Conservation (phyloP, 2,113 vertebrate genomes). For the Pterocles burchelli region DNA sequence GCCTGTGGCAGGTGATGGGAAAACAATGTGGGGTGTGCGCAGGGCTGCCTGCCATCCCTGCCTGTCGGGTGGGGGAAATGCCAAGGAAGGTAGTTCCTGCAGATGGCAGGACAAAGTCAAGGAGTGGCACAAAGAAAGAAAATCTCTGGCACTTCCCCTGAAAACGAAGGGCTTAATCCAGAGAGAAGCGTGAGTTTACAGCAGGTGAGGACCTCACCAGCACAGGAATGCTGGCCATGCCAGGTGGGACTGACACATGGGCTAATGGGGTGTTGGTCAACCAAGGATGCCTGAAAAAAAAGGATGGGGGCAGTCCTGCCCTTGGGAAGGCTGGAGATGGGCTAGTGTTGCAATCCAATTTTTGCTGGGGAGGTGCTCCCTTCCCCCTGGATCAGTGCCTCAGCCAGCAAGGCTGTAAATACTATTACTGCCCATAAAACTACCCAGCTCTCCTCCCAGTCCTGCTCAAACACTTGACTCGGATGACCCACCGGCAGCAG, state of each 20-base stretch:
- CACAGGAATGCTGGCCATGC: not conserved
- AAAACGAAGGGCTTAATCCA: not conserved
- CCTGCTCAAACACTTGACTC: not conserved
- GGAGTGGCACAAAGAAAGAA: not conserved
- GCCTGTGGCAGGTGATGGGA: constrained; percentile 37
- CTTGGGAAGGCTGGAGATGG: not conserved
- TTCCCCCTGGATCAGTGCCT: not conserved
- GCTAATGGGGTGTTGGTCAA: rapidly evolving
- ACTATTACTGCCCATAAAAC: constrained; percentile 11
- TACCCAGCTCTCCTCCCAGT: not conserved
- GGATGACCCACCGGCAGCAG: rapidly evolving
- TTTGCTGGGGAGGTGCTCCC: not conserved
- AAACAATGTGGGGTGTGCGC: not conserved
- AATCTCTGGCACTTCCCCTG: not conserved
- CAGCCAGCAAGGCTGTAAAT: not conserved
- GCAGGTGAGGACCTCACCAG: not conserved
- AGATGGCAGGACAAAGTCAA: not conserved
- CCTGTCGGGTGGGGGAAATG: not conserved
- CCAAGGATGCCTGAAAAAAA: not conserved
- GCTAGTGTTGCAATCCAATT: not conserved
- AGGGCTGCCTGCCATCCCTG: not conserved
- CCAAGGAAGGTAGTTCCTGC: not conserved
- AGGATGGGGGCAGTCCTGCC: not conserved
- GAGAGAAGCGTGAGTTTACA: not conserved
- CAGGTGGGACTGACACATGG: rapidly evolving